Base-by-base conservation (phyloP, 2,797 vertebrate genomes). In the Lithobates pipiens region DNA sequence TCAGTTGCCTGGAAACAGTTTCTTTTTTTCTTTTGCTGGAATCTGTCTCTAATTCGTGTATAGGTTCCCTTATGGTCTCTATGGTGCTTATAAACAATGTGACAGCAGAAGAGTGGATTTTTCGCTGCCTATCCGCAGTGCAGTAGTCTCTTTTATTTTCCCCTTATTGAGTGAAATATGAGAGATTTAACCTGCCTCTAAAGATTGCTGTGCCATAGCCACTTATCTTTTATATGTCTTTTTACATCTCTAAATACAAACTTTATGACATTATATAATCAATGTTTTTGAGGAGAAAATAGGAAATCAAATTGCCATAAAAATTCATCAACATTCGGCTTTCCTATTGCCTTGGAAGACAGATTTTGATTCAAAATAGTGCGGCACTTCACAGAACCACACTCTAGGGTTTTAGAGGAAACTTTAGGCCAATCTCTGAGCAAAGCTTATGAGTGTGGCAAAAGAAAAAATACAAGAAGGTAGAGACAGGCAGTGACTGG, bases 151-250 rank as follows among this genome's bases (percentile, higher is more conserved):
- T 61, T 27, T 74, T 74, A 78, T 77, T 65, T 77, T 72, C 27
- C 18, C 54, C 77, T 86, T 83, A 86, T 83, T 73, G 69, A 44
- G 72, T 78, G 29, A 79, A 74, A 86, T 70, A 82, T 67, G 85
- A 86, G 76, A 73, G 68, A 77, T 72, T 54, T 86, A 83, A 36
- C 63, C 57, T 78, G 73, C 63, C 80, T 79, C 50, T 79, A 69
- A 73, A 75, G 71, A 79, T 32, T 69, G 80, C 57, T 23, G 34
- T 57, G 81, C 69, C 81, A 67, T 13, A 75, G 61, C 15, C 76
- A 87, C 81, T 87, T 78, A 83, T 83, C n/a, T 86, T 86, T 82
- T 71, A 83, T 83, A 79, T 69, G 71, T 87, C 81, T 87, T 76
- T 82, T 87, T 76, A 87, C 81, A 80, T 69, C 76, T 84, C 86